phyloP scores from a whole-genome alignment of 2,888 invertebrate species.

The Craniophora ligustri region DNA sequence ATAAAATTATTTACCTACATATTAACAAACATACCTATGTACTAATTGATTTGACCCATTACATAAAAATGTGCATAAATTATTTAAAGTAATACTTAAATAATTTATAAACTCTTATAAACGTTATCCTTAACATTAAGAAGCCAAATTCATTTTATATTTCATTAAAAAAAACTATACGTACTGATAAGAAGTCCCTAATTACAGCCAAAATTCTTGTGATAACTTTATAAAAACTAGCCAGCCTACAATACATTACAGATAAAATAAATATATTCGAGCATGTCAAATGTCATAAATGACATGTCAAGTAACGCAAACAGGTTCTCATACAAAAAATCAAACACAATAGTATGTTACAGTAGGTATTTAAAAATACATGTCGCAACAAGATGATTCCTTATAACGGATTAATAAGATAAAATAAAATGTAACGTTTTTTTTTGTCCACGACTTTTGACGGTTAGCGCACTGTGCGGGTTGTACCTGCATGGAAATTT shows the following conservation, averaged over 20 bases:
- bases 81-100: too few relatives aligned
- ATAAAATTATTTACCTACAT: too few relatives aligned
- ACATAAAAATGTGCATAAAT: too few relatives aligned
- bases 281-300: constrained; percentile 19
- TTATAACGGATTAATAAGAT: constrained; percentile 8
- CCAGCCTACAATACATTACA: not conserved
- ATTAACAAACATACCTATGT: too few relatives aligned
- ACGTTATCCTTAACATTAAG: too few relatives aligned
- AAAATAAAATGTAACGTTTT: constrained; percentile 4
- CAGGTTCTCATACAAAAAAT: constrained; percentile 39
- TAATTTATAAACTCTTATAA: too few relatives aligned
- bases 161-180: not conserved
- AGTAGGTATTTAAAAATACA: constrained; percentile 22
- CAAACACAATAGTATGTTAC: constrained; percentile 22
- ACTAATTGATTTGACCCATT: too few relatives aligned
- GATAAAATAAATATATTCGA: constrained; percentile 9
- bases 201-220: not conserved
- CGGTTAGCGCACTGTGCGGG: constrained; percentile 44
- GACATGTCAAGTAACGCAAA: constrained; percentile 22
- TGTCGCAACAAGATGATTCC: constrained; percentile 15
- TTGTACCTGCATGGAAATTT: constrained; percentile 14
- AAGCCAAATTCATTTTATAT: too few relatives aligned
- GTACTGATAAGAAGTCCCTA: not conserved
- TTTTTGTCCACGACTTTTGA: constrained; percentile 37
- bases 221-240: not conserved